A percentile compares a stretch with the other conserved stretches of the same genome.
phyloP scores from a whole-genome alignment of 1,140 invertebrate species.

The Ips typographus region DNA sequence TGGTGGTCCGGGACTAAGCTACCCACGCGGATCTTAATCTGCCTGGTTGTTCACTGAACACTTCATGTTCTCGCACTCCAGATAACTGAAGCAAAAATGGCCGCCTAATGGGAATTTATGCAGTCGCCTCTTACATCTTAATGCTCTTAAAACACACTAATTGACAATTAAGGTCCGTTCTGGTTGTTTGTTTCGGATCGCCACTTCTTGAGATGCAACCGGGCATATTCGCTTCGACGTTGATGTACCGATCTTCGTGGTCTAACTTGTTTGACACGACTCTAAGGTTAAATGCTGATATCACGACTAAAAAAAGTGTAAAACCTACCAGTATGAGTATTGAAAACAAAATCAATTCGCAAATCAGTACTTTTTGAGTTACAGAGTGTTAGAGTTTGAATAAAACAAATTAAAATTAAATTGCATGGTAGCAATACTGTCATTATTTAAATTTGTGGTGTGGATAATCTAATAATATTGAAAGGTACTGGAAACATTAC shows the following conservation, averaged over 20 bases:
- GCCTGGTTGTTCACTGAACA: constrained; percentile 41
- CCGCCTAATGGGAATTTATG: constrained; percentile 41
- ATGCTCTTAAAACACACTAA: constrained; percentile 42
- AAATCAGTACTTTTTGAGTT: no score
- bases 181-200: constrained; percentile 29
- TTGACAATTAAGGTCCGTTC: constrained; percentile 39
- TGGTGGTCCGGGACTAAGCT: constrained; percentile 22
- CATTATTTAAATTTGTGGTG: no score
- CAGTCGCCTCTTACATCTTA: constrained; percentile 40
- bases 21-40: constrained; percentile 37
- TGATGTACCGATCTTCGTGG: constrained; percentile 9
- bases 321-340: no score
- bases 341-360: no score
- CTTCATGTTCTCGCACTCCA: constrained; percentile 41
- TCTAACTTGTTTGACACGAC: not conserved
- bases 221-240: constrained; percentile 19
- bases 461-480: no score
- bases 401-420: no score
- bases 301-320: no score
- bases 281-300: no score
- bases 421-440: no score
- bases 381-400: no score
- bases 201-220: constrained; percentile 21
- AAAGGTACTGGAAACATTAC: no score
- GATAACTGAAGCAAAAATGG: constrained; percentile 40